Conservation (phyloP, 2,888 invertebrate species). For the Parochlus steinenii region DNA sequence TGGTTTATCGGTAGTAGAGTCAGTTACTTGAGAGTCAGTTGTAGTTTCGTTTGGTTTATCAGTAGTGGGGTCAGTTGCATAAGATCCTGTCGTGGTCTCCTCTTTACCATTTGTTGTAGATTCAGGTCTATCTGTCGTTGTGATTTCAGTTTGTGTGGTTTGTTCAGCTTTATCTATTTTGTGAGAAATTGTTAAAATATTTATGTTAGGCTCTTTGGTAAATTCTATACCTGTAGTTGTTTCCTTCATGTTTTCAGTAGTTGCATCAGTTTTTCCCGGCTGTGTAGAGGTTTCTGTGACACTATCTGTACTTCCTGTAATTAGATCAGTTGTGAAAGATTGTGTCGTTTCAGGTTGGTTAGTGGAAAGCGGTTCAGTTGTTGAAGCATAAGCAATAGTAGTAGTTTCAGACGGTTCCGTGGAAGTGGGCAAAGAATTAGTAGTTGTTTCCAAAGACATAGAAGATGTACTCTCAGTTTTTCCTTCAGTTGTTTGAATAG, state of each 20-base stretch:
- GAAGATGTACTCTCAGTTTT: background rate
- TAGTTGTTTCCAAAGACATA: background rate
- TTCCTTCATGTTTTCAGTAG: conserved; percentile 12
- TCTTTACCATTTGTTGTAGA: conserved; percentile 1
- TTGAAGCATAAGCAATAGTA: background rate
- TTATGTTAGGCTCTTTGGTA: background rate
- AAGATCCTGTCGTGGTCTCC: conserved; percentile 3
- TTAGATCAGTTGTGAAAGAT: background rate
- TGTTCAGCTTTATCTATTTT: no score
- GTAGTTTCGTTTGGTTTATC: conserved; percentile 9
- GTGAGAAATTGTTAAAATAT: no score
- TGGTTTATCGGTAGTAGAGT: conserved; percentile 10
- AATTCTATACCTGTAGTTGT: background rate
- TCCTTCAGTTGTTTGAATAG: background rate
- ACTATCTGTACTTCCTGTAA: background rate
- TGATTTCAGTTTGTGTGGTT: conserved; percentile 12
- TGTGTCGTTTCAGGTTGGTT: background rate
- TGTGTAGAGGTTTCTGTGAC: background rate
- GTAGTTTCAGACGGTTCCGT: no score
- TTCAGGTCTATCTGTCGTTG: conserved; percentile 8
- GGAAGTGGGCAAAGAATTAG: no score
- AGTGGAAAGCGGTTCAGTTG: no score
- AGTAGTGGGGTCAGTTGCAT: conserved; percentile 7
- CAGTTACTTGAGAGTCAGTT: conserved; percentile 7
- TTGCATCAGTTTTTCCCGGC: conserved; percentile 1